Evolutionary conservation across 2,797 vertebrate species (phyloP).

Genomic region (Schizothorax lantsangensis): DNA sequence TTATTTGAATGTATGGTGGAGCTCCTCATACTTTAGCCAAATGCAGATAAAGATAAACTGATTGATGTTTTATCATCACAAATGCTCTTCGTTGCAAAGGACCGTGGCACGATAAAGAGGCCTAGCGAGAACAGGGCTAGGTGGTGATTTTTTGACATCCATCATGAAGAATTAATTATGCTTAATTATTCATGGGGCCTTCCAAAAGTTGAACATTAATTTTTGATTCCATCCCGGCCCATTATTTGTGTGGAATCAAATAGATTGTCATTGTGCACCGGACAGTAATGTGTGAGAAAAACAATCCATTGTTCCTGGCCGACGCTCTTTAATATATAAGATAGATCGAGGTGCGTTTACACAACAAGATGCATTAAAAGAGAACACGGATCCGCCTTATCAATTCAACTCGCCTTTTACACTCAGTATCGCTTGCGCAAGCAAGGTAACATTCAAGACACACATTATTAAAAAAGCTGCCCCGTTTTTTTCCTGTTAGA

Average conservation of each 20-base stretch:
- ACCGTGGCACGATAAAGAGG: constrained; percentile 63
- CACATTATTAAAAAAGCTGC: constrained; percentile 56
- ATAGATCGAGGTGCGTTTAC: constrained; percentile 27
- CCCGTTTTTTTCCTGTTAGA: constrained; percentile 46
- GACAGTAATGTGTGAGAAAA: constrained; percentile 32
- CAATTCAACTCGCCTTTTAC: constrained; percentile 27
- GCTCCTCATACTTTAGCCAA: constrained; percentile 52
- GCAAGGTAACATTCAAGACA: constrained; percentile 38
- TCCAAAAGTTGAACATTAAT: constrained; percentile 81
- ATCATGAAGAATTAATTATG: constrained; percentile 82
- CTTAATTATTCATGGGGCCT: constrained; percentile 79
- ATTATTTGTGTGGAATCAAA: constrained; percentile 81
- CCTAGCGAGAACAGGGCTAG: constrained; percentile 75
- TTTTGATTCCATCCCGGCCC: constrained; percentile 75
- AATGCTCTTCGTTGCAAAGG: constrained; percentile 36
- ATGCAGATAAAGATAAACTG: constrained; percentile 48
- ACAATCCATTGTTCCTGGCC: constrained; percentile 49
- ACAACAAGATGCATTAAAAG: constrained; percentile 36
- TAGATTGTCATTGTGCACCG: constrained; percentile 69
- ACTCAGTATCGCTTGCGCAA: constrained; percentile 7
- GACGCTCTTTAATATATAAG: constrained; percentile 13
- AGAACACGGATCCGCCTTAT: constrained; percentile 39
- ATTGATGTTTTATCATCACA: constrained; percentile 39
- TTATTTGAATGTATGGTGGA: constrained; percentile 40
- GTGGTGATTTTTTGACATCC: constrained; percentile 80